Percentiles rank a stretch among this genome's conserved stretches.
phyloP scores from a whole-genome alignment of 2,888 invertebrate species.

The Leptinotarsa rubiginosa region DNA sequence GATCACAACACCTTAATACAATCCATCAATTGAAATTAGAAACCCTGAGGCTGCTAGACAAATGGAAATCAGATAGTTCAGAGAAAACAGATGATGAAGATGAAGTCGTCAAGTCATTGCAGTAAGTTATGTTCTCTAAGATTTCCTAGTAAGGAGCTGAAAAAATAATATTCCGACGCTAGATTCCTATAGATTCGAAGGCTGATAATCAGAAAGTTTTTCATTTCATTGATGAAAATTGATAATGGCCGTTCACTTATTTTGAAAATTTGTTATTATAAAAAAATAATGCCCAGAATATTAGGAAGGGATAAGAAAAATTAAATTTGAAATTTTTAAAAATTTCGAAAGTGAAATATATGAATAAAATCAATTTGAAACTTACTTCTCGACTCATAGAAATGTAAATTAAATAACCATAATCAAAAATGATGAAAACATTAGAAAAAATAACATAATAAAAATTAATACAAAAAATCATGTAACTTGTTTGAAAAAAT shows the following conservation, averaged over 20 bases:
- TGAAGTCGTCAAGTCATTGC: constrained; percentile 40
- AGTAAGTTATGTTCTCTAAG: constrained; percentile 39
- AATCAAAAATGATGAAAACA: too few relatives aligned
- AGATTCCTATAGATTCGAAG: too few relatives aligned
- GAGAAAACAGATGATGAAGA: constrained; percentile 48
- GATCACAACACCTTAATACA: constrained; percentile 44
- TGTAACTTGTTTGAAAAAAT: too few relatives aligned
- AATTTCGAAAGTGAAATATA: background rate
- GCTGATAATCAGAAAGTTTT: too few relatives aligned
- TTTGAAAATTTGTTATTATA: background rate
- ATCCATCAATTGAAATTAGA: constrained; percentile 51
- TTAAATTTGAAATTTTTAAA: background rate
- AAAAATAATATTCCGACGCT: background rate
- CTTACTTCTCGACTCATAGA: too few relatives aligned
- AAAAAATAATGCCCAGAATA: too few relatives aligned
- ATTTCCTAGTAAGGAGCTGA: background rate
- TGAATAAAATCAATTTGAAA: too few relatives aligned
- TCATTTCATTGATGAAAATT: constrained; percentile 1
- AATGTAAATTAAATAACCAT: too few relatives aligned
- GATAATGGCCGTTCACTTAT: background rate
- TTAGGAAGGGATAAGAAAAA: background rate
- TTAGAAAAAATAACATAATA: too few relatives aligned
- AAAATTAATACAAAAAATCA: too few relatives aligned
- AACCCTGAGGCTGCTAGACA: constrained; percentile 48
- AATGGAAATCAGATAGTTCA: constrained; percentile 50